Conservation (phyloP, 2,797 vertebrate species). For the Paramormyrops hopkinsi region DNA sequence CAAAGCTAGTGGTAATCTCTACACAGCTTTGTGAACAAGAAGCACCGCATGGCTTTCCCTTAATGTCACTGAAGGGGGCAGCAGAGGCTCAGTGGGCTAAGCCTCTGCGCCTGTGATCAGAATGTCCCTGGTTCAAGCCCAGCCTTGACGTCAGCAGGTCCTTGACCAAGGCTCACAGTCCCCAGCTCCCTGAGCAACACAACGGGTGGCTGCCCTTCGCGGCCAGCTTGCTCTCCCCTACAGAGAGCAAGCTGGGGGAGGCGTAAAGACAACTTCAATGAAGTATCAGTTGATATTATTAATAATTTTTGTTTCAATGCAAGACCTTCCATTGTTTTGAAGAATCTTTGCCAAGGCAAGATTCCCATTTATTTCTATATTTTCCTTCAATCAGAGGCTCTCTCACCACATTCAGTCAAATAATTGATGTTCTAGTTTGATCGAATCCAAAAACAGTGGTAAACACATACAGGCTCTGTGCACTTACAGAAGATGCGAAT, state of each 20-base stretch:
- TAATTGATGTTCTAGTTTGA: not conserved
- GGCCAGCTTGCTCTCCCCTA: too few species aligned
- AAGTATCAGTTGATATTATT: too few species aligned
- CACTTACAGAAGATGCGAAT: constrained; percentile 79
- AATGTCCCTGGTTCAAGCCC: not conserved
- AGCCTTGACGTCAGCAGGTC: not conserved
- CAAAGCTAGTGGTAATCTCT: not conserved
- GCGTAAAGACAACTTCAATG: too few species aligned
- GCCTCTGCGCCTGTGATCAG: not conserved
- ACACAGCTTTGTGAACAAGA: not conserved
- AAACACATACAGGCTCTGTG: not conserved
- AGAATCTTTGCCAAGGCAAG: not conserved
- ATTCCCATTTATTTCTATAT: not conserved
- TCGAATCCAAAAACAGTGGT: not conserved
- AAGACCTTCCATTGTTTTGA: not conserved
- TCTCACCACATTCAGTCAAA: not conserved
- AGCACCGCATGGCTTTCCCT: not conserved
- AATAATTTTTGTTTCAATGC: not conserved
- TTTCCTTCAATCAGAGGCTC: not conserved
- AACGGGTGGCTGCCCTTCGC: too few species aligned
- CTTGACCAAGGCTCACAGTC: too few species aligned
- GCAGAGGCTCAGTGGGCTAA: not conserved
- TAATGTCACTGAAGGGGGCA: not conserved
- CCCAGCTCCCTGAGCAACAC: too few species aligned
- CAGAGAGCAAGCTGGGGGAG: too few species aligned